Conservation (phyloP, 1,140 invertebrate genomes). For the Drosophila nikananu region DNA sequence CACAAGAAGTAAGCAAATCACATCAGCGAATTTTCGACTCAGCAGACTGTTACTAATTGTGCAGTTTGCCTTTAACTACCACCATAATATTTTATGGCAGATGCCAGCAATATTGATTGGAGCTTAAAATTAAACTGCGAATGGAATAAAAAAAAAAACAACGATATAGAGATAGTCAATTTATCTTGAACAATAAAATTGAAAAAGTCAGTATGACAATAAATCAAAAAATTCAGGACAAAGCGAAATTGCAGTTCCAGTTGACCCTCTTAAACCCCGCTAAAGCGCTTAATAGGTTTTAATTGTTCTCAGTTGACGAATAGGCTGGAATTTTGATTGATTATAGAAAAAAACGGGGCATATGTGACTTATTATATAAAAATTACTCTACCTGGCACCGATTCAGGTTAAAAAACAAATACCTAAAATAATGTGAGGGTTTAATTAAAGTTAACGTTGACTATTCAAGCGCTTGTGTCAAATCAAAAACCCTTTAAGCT, state of each 20-base stretch:
- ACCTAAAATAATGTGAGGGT: background rate
- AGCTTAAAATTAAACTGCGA: constrained; percentile 22
- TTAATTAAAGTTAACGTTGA: constrained; percentile 2
- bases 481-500: constrained; percentile 6
- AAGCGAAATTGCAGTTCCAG: background rate
- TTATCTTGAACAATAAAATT: constrained; percentile 26
- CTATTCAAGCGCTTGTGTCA: background rate
- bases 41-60: constrained; percentile 56
- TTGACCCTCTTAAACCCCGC: constrained; percentile 9
- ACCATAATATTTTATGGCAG: constrained; percentile 31
- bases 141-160: background rate
- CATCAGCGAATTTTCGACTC: constrained; percentile 27
- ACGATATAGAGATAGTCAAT: constrained; percentile 14
- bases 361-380: constrained; percentile 27
- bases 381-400: constrained; percentile 17
- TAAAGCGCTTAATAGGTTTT: constrained; percentile 32
- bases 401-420: background rate
- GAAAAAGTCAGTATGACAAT: constrained; percentile 24
- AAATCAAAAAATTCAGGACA: constrained; percentile 35
- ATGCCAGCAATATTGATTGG: constrained; percentile 30
- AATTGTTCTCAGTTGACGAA: constrained; percentile 28
- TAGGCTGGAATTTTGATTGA: constrained; percentile 32
- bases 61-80: constrained; percentile 44
- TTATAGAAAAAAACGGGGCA: constrained; percentile 15
- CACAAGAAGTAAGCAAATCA: constrained; percentile 43